Base-by-base conservation (phyloP, 2,113 vertebrate genomes). In the Crotalus tigris region DNA sequence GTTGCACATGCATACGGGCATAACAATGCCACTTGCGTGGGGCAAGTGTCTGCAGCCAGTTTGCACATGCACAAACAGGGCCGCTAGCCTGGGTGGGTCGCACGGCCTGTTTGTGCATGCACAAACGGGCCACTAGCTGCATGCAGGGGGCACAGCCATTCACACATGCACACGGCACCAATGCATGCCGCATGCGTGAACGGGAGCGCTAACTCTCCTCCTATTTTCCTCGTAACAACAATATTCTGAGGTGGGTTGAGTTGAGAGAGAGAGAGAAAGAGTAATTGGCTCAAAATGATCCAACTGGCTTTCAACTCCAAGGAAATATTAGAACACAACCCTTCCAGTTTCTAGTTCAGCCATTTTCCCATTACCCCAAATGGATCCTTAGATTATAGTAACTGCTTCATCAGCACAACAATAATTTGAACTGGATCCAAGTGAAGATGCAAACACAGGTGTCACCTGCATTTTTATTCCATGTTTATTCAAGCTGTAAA, bases 1-100 rank as follows among this genome's bases (percentile, higher is more conserved):
- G 9, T 51, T 9, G 49, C 8, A 0, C 49, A 9, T 9, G 49
- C 8, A 7, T 10, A 51, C 8, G 0, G 49, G 8, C 1, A 0
- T 1, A 9, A 51, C 49, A 51, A 8, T 51, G 49, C 49, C 49
- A 7, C 49, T 51, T 10, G 8, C 0, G 7, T 51, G 8, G 49
- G 49, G 7, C 8, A 1, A 51, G 49, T 51, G 49, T 51, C 49
- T 51, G 49, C 49, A 51, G 49, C 49, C 49, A 0, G 1, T 9
- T 51, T 51, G 49, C 1, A 8, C 49, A 51, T 51, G 49, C 49
- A 1, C 49, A 7, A 51, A 51, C 7, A 51, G 49, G 49, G 49
- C 49, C 1, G 8, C 49, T 51, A 51, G 8, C 49, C 49, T 51
- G 49, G 49, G 49, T 51, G 8, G 49, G 49, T 51, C 7, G 1